These are phyloP conservation scores for Cynopterus brachyotis DNA, from an alignment of 2,113 vertebrate genomes.

Conservation along the genomic window DNA sequence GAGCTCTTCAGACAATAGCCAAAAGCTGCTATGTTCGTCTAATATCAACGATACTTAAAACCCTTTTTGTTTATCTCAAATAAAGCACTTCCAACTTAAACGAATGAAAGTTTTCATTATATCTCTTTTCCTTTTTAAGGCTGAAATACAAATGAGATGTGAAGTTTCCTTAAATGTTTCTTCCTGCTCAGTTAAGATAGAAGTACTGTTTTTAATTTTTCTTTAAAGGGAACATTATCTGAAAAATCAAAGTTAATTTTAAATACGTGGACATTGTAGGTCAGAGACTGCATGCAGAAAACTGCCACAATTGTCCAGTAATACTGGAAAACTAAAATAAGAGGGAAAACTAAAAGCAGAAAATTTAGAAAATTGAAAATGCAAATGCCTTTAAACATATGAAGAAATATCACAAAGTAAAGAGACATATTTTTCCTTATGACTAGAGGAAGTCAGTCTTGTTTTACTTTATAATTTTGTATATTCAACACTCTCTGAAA, in stretches of 20 bases:
- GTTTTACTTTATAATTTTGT: constrained; percentile 65
- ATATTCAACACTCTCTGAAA: constrained; percentile 60
- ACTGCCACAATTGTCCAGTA: not conserved
- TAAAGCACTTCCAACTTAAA: constrained; percentile 58
- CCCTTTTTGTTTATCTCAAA: constrained; percentile 68
- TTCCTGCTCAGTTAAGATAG: constrained; percentile 35
- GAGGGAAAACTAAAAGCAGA: not conserved
- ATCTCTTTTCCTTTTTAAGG: constrained; percentile 15
- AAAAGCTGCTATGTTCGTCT: constrained; percentile 53
- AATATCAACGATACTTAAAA: constrained; percentile 60
- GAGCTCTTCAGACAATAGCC: constrained; percentile 67
- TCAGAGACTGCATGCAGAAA: not conserved
- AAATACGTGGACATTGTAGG: not conserved
- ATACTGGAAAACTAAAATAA: not conserved
- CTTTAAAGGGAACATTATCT: not conserved
- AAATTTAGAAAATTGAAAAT: not conserved
- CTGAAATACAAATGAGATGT: constrained; percentile 40
- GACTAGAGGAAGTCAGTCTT: constrained; percentile 20
- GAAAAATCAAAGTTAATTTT: constrained; percentile 44
- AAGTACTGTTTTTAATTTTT: not conserved
- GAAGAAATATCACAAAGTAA: not conserved
- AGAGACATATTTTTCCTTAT: not conserved
- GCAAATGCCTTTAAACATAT: not conserved
- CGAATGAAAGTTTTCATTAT: not conserved
- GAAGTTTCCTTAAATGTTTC: constrained; percentile 3